Evolutionary conservation across 2,113 vertebrate genomes (phyloP).

Genomic region (Numenius arquata): DNA sequence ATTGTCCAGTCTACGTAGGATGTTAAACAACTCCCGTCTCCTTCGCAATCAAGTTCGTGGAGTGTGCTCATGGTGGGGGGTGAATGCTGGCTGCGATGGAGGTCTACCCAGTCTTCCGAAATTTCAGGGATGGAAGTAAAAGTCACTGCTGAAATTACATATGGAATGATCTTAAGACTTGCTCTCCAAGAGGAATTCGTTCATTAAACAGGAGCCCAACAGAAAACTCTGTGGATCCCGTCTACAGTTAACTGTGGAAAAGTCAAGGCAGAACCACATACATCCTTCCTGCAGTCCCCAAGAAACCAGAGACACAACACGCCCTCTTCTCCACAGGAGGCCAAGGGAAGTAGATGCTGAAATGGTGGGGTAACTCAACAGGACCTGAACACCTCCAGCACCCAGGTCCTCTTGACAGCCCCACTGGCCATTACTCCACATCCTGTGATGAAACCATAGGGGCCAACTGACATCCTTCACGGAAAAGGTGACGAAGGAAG

Average conservation of each 20-base stretch:
- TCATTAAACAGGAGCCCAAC: background rate
- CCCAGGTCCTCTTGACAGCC: background rate
- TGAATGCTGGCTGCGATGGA: background rate
- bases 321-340: background rate
- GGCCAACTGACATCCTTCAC: background rate
- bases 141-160: background rate
- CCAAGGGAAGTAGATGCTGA: background rate
- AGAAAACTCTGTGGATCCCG: background rate
- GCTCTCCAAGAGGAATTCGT: background rate
- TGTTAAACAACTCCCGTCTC: background rate
- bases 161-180: background rate
- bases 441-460: background rate
- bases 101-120: background rate
- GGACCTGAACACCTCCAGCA: background rate
- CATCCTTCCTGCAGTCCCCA: fast-evolving
- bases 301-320: background rate
- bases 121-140: background rate
- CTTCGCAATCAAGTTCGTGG: background rate
- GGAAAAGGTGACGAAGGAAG: background rate
- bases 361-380: background rate
- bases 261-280: background rate
- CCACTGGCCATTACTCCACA: no score
- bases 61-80: fast-evolving
- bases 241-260: background rate
- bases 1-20: background rate